These are phyloP conservation scores for Boloria euphrosyne DNA, from an alignment of 2,888 invertebrate species.

Conservation along the genomic window DNA sequence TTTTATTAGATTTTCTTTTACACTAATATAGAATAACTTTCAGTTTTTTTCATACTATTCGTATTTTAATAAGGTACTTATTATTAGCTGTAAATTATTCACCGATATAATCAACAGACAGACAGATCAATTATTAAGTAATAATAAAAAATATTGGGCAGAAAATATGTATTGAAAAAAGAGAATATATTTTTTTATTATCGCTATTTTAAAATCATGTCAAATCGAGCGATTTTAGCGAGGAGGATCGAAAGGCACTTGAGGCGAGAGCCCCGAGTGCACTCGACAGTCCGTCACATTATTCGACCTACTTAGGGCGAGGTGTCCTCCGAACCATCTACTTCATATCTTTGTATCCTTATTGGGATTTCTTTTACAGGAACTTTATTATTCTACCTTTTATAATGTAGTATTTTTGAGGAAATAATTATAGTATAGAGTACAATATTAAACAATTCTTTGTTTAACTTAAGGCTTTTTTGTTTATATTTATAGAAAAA, in stretches of 20 bases:
- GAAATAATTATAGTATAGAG: neutral
- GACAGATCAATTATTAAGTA: too few relatives aligned
- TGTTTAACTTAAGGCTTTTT: too few relatives aligned
- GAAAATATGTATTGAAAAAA: constrained; percentile 5
- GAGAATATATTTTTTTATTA: constrained; percentile 54
- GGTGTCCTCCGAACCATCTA: constrained; percentile 57
- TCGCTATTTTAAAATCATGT: constrained; percentile 80
- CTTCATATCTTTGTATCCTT: constrained; percentile 46
- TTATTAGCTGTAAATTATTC: too few relatives aligned
- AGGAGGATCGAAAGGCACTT: constrained; percentile 64
- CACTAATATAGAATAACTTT: neutral
- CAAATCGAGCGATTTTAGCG: constrained; percentile 79
- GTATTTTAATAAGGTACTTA: too few relatives aligned
- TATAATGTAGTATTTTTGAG: neutral
- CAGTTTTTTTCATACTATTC: neutral
- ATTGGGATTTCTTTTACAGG: constrained; percentile 38
- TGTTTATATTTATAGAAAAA: too few relatives aligned
- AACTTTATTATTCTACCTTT: constrained; percentile 29
- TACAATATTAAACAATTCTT: too few relatives aligned
- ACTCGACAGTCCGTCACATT: constrained; percentile 73
- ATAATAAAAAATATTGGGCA: too few relatives aligned
- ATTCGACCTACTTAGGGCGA: constrained; percentile 78
- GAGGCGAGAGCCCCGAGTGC: constrained; percentile 66
- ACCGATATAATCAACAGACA: too few relatives aligned
- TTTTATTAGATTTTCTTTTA: constrained; percentile 8